Conservation (phyloP, 2,888 invertebrate species). For the Crioceris asparagi region DNA sequence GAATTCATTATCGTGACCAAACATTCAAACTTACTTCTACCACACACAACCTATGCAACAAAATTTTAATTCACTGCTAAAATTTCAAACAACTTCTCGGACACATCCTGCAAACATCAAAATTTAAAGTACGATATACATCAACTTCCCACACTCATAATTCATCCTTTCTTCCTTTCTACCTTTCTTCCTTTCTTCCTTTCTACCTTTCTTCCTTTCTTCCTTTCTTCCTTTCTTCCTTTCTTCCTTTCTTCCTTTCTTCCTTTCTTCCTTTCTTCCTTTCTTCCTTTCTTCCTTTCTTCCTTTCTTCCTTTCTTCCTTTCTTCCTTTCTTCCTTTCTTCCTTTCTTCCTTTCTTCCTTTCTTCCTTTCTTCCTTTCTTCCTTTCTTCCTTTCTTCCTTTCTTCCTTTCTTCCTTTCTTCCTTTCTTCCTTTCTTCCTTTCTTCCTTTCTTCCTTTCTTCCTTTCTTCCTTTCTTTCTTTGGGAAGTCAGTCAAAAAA, state of each 20-base stretch:
- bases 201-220: slow-evolving; percentile 6
- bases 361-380: slow-evolving; percentile 6
- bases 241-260: slow-evolving; percentile 4
- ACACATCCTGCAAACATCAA: too few species aligned
- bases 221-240: slow-evolving; percentile 5
- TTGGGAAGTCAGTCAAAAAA: too few species aligned
- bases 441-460: slow-evolving; percentile 4
- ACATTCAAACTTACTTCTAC: too few species aligned
- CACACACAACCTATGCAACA: too few species aligned
- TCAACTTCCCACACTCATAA: too few species aligned
- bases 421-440: slow-evolving; percentile 1
- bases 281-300: slow-evolving; percentile 3
- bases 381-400: slow-evolving; percentile 4
- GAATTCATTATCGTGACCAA: too few species aligned
- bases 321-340: slow-evolving; percentile 5
- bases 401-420: slow-evolving; percentile 3
- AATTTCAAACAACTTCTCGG: too few species aligned
- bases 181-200: slow-evolving; percentile 6
- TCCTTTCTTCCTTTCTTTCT: slow-evolving; percentile 4
- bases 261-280: slow-evolving; percentile 2
- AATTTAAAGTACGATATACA: too few species aligned
- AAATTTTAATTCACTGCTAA: too few species aligned
- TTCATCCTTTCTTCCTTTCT: slow-evolving; percentile 3
- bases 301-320: slow-evolving; percentile 3
- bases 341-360: slow-evolving; percentile 6